Conservation (phyloP, 2,113 vertebrate genomes). For the Anser cygnoides region DNA sequence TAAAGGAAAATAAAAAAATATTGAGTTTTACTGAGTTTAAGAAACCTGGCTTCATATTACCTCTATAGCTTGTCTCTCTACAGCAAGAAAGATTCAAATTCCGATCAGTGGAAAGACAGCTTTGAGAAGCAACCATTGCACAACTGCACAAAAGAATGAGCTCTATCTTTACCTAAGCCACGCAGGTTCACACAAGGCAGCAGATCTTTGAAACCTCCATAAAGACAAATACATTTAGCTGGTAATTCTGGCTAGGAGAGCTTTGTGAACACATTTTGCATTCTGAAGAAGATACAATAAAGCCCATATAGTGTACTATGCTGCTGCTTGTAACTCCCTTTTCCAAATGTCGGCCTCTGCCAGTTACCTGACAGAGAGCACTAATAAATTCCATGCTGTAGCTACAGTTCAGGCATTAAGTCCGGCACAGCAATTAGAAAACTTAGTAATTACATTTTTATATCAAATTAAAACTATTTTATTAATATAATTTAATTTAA, state of each 20-base stretch:
- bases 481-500: background rate
- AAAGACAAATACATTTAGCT: background rate
- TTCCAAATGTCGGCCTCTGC: background rate
- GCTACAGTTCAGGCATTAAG: background rate
- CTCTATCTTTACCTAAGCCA: background rate
- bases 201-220: background rate
- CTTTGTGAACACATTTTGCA: background rate
- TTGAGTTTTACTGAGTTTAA: background rate
- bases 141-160: background rate
- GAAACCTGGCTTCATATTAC: background rate
- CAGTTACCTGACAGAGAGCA: background rate
- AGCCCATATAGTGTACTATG: background rate
- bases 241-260: background rate
- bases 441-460: background rate
- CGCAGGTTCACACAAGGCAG: background rate
- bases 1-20: background rate
- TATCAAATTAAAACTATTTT: conserved; percentile 1
- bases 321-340: background rate
- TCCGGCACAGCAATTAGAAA: background rate
- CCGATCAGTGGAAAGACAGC: background rate
- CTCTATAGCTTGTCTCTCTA: background rate
- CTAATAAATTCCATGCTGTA: background rate
- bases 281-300: background rate
- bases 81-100: background rate
- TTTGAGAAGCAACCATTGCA: background rate